Base-by-base conservation (phyloP, 2,113 vertebrate genomes). In the Chaenocephalus aceratus region DNA sequence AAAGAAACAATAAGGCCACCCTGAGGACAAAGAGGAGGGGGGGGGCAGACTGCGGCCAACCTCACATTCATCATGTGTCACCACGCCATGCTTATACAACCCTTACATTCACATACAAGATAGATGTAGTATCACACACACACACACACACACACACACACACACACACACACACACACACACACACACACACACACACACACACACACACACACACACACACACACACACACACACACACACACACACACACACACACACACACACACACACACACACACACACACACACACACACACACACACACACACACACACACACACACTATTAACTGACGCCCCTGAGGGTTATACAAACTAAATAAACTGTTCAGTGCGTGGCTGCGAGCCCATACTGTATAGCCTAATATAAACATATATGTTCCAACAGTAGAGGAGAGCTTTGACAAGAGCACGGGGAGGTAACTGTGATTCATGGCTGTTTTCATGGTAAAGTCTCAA, bases 21-120 rank as follows among this genome's bases (percentile, higher is more conserved):
- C 53, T 75, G 84, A 93, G 89, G 86, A 87, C 88, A 85, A 23
- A 23, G 77, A 16, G 63, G 75, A 82, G 30, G 36, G 5, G 71
- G 79, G 83, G 70, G 79, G 72, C 80, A 81, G 75, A 45, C 82
- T 74, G 75, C 10, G 44, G 77, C 45, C 66, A 83, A 83, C 51
- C 86, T 58, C 79, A 52, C 85, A 94, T 93, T 91, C 30, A 92
- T 94, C 91, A 93, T 82, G 83, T 82, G 82, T 91, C 88, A 86
- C 53, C 53, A 46, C n/a, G 26, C 71, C 71, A 75, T 53, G 72
- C 72, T 84, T 72, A 80, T 61, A 75, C 84, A 83, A 75, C 75
- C 79, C 76, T 79, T 77, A 82, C 62, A 75, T 60, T 59, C 78
- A 76, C 75, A 66, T 45, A 72, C 36, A 46, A 76, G 77, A 80